Base-by-base conservation (phyloP, 2,888 invertebrate species). In the Pachycephus smyrnensis region DNA sequence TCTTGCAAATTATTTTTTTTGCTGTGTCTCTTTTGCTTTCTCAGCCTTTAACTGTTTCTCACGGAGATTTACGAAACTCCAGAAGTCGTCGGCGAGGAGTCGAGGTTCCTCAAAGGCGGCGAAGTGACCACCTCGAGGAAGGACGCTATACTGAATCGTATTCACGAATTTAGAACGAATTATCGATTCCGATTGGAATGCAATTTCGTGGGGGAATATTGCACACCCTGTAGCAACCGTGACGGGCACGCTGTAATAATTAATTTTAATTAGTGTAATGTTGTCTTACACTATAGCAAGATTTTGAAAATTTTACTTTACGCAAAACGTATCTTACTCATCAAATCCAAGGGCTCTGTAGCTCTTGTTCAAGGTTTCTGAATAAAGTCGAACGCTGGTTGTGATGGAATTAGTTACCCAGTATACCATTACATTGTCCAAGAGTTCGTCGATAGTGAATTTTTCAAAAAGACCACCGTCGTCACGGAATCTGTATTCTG, bases 341-440 rank as follows among this genome's bases (percentile, higher is more conserved):
- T 92, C 91, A 73, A 93, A 84, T 40, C 84, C 85, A 30, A 89
- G 81, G 0, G 77, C 86, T 1, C 85, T 79, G 35, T 92, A 86
- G 0, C 88, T 86, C 68, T 87, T 89, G 68, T 87, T 93, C 32
- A 94, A 92, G 0, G 88, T 89, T 89, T 97, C 97, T 0, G 95
- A 91, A 88, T 97, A 98, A 35, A 96, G 91, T 68, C 97, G 93
- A 92, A 94, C 93, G 0, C 96, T 95, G 0, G 96, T 95, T 0
- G 95, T 95, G 12, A 97, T 95, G 12, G 94, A 94, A 76, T 94
- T 94, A 0, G 95, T 94, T 0, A 94, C 89, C 96, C 97, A 98
- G 91, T 97, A 98, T 75, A 97, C 91, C 95, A 96, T 96, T 0
- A 97, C 88, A 85, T 96, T 96, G 84, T 96, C 96, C 69, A 97